These are phyloP conservation scores for Sminthurides aquaticus DNA, from an alignment of 2,888 invertebrate genomes.

Conservation along the genomic window DNA sequence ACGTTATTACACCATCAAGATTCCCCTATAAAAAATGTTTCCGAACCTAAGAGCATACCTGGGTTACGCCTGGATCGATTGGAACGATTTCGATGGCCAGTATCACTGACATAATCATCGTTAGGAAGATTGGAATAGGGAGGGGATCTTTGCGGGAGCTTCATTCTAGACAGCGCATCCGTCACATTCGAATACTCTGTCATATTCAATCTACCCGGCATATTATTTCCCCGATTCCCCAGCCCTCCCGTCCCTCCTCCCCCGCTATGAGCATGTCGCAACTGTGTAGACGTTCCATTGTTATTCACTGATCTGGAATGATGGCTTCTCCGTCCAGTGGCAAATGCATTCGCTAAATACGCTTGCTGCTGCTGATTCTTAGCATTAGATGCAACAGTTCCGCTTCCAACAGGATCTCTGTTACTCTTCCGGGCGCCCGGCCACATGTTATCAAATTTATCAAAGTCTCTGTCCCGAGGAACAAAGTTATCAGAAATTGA, in stretches of 20 bases:
- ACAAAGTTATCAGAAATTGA: constrained; percentile 40
- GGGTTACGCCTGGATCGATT: constrained; percentile 39
- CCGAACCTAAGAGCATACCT: no score
- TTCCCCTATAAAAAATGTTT: no score
- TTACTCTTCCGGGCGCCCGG: constrained; percentile 40
- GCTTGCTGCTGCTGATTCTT: constrained; percentile 35
- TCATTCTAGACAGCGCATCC: constrained; percentile 47
- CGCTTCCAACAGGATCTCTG: constrained; percentile 30
- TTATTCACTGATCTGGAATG: constrained; percentile 37
- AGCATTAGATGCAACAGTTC: constrained; percentile 15
- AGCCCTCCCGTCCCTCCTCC: constrained; percentile 2
- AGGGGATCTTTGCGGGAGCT: constrained; percentile 42
- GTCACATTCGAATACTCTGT: constrained; percentile 48
- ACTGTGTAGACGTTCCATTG: constrained; percentile 37
- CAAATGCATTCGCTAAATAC: constrained; percentile 37
- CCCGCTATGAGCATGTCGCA: constrained; percentile 26
- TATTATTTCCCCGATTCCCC: constrained; percentile 24
- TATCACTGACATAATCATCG: constrained; percentile 43
- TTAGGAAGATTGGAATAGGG: constrained; percentile 41
- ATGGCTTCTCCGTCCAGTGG: constrained; percentile 42
- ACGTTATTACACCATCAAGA: no score
- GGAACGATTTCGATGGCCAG: constrained; percentile 39
- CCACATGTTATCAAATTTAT: constrained; percentile 41
- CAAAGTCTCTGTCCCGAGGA: constrained; percentile 38
- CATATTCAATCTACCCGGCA: constrained; percentile 48